These are phyloP conservation scores for Orchesella cincta DNA, from an alignment of 1,140 invertebrate genomes.

Conservation along the genomic window DNA sequence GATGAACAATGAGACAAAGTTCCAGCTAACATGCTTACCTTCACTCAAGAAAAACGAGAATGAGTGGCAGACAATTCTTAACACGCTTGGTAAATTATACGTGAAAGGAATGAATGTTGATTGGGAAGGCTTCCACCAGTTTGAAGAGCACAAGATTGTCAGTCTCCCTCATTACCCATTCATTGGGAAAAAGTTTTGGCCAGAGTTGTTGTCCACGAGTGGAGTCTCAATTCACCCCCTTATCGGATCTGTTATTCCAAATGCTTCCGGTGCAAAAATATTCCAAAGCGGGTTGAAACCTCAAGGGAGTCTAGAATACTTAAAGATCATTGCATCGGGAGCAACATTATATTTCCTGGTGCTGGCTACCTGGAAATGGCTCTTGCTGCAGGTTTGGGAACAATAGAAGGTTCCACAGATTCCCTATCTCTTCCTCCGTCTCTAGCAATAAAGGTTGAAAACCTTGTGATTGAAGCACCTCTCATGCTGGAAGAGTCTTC, in stretches of 20 bases:
- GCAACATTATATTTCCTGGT: slow-evolving; percentile 37
- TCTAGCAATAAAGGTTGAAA: no score
- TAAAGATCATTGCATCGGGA: slow-evolving; percentile 38
- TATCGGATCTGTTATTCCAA: slow-evolving; percentile 20
- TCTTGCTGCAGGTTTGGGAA: slow-evolving; percentile 38
- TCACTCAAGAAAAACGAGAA: background rate
- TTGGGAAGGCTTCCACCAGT: slow-evolving; percentile 12
- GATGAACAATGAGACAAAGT: slow-evolving; percentile 3
- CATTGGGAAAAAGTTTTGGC: background rate
- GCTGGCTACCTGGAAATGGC: slow-evolving; percentile 38
- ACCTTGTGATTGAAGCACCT: no score
- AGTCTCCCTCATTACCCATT: slow-evolving; percentile 9
- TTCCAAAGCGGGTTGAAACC: slow-evolving; percentile 24
- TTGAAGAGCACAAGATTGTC: background rate
- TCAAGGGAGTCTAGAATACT: slow-evolving; percentile 27
- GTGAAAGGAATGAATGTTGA: background rate
- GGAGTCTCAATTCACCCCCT: slow-evolving; percentile 33
- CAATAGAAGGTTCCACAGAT: no score
- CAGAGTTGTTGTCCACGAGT: background rate
- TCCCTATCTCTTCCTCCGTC: no score
- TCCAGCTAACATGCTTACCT: background rate
- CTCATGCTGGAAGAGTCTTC: no score
- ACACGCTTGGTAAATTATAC: background rate
- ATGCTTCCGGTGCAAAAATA: background rate
- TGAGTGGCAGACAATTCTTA: slow-evolving; percentile 1